Conservation (phyloP, 2,113 vertebrate genomes). For the Hippocampus mohnikei region DNA sequence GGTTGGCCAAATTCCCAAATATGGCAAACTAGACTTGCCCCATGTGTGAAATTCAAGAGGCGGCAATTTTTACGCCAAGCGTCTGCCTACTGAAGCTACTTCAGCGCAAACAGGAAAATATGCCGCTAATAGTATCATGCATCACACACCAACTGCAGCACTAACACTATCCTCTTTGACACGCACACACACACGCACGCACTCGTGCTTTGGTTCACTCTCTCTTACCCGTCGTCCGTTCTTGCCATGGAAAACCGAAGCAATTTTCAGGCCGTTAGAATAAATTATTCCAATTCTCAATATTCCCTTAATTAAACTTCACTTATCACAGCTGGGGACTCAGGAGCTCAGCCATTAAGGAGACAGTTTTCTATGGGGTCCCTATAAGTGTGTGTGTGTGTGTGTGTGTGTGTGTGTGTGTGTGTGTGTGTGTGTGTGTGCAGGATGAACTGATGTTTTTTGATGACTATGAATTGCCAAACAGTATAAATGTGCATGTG, state of each 20-base stretch:
- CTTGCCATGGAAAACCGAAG: constrained; percentile 18
- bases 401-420: background rate
- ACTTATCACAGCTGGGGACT: constrained; percentile 59
- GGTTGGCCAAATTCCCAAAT: too few relatives aligned
- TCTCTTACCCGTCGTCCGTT: background rate
- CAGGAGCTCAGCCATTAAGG: constrained; percentile 50
- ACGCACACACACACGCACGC: background rate
- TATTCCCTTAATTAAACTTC: constrained; percentile 68
- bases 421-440: background rate
- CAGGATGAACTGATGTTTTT: background rate
- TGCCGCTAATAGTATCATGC: too few relatives aligned
- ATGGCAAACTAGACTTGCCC: too few relatives aligned
- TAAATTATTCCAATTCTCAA: constrained; percentile 65
- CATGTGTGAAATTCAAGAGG: too few relatives aligned
- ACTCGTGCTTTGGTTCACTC: background rate
- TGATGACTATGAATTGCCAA: background rate
- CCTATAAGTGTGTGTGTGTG: constrained; percentile 9
- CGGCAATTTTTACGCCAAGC: too few relatives aligned
- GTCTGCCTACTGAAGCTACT: too few relatives aligned
- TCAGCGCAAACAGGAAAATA: too few relatives aligned
- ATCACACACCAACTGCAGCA: too few relatives aligned
- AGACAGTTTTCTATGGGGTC: constrained; percentile 31
- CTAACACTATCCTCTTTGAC: too few relatives aligned
- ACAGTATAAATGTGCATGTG: background rate
- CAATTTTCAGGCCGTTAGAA: constrained; percentile 56